Evolutionary conservation across 2,113 vertebrate species (phyloP).

Genomic region (Lycaon pictus): DNA sequence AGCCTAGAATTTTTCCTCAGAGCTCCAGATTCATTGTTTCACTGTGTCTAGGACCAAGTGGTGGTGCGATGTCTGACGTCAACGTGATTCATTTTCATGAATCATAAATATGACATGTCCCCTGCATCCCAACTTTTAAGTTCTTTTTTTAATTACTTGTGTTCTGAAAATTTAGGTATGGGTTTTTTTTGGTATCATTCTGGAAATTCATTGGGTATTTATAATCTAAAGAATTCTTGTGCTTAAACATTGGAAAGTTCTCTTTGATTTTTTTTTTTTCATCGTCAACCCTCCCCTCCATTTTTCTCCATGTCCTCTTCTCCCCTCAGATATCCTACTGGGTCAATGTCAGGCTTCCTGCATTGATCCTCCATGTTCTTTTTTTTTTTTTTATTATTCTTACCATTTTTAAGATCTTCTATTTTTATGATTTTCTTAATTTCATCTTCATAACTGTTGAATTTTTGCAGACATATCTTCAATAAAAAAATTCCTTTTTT

Average conservation of each 20-base stretch:
- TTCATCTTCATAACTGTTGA: background rate
- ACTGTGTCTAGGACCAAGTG: background rate
- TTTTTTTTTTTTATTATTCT: background rate
- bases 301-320: background rate
- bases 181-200: background rate
- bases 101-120: slow-evolving; percentile 2
- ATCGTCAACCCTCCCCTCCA: background rate
- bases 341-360: background rate
- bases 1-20: background rate
- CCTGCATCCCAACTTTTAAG: background rate
- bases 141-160: background rate
- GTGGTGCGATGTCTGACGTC: background rate
- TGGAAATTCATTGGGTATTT: background rate
- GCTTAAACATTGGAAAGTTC: background rate
- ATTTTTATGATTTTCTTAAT: background rate
- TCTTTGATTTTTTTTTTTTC: background rate
- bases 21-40: background rate
- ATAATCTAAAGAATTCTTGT: background rate
- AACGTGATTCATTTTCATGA: background rate
- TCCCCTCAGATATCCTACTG: background rate
- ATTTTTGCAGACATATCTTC: background rate
- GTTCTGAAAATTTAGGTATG: background rate
- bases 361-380: background rate
- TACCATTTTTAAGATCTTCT: background rate
- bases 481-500: background rate